Conservation (phyloP, 2,113 vertebrate genomes). For the Pelodiscus sinensis region DNA sequence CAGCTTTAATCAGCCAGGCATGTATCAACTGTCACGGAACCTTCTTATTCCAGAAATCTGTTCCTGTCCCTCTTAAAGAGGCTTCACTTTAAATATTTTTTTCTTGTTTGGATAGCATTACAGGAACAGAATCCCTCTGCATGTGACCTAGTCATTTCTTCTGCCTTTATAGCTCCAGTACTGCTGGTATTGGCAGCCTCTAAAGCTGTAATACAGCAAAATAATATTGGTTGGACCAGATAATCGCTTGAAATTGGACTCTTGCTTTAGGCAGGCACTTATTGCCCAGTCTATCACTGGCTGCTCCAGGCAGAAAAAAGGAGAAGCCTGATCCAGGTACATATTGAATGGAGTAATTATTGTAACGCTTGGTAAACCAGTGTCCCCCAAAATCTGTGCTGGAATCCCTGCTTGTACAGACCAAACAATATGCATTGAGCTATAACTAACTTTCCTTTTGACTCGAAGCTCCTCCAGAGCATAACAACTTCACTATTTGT, state of each 20-base stretch:
- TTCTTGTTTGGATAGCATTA: too few relatives aligned
- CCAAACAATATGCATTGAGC: fast-evolving
- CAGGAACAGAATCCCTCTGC: too few relatives aligned
- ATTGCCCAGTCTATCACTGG: too few relatives aligned
- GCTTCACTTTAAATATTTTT: too few relatives aligned
- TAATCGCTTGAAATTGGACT: background rate
- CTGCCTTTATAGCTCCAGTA: background rate
- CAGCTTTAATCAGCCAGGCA: background rate
- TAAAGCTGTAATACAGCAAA: background rate
- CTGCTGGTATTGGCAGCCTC: background rate
- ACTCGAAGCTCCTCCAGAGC: background rate
- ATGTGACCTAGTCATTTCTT: background rate
- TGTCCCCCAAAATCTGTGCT: too few relatives aligned
- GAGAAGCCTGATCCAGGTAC: background rate
- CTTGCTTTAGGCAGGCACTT: background rate
- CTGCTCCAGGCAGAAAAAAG: too few relatives aligned
- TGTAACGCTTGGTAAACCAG: background rate
- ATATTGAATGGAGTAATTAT: background rate
- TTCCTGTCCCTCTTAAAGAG: background rate
- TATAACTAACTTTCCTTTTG: background rate
- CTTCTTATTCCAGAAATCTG: fast-evolving
- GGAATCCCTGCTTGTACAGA: fast-evolving
- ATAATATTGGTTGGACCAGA: background rate
- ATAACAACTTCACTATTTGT: too few relatives aligned
- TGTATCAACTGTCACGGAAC: background rate